These are phyloP conservation scores for Patella ulyssiponensis DNA, from an alignment of 2,888 invertebrate genomes.

Conservation along the genomic window DNA sequence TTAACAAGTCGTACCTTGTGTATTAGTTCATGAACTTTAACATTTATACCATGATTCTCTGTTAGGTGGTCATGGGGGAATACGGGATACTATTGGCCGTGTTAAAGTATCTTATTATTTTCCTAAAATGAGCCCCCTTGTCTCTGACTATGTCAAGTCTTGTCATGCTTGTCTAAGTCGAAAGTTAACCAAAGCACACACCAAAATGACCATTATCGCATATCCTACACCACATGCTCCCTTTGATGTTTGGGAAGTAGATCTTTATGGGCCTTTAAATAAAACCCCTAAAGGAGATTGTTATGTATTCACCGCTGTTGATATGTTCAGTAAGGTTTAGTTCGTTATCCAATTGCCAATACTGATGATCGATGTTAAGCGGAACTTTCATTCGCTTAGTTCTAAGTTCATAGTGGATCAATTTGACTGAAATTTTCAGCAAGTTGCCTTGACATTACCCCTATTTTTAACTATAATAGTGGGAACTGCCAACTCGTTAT, in stretches of 20 bases:
- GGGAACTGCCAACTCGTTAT: too few species aligned
- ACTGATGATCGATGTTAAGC: slow-evolving; percentile 4
- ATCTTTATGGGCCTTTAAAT: slow-evolving; percentile 26
- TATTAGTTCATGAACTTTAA: slow-evolving; percentile 23
- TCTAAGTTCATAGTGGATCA: too few species aligned
- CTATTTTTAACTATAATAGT: too few species aligned
- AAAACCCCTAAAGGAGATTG: slow-evolving; percentile 20
- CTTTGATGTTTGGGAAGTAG: slow-evolving; percentile 28
- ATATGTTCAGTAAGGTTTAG: slow-evolving; percentile 19
- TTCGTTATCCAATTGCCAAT: slow-evolving; percentile 16
- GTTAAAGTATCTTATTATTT: slow-evolving; percentile 28
- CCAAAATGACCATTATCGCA: slow-evolving; percentile 14
- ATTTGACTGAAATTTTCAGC: too few species aligned
- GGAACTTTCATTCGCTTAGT: too few species aligned
- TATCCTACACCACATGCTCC: slow-evolving; percentile 24
- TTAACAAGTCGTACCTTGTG: slow-evolving; percentile 29
- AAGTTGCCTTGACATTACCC: too few species aligned
- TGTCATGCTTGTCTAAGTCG: slow-evolving; percentile 28
- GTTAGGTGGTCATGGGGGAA: slow-evolving; percentile 26
- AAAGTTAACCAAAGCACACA: slow-evolving; percentile 22
- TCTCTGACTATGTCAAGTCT: slow-evolving; percentile 22
- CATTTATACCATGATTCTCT: slow-evolving; percentile 29
- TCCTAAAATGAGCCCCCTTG: slow-evolving; percentile 12
- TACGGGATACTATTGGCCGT: slow-evolving; percentile 29
- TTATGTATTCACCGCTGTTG: slow-evolving; percentile 22